A percentile compares a stretch with the other conserved stretches of the same genome.
phyloP scores from a whole-genome alignment of 1,140 invertebrate species.

The Trichonephila clavata region DNA sequence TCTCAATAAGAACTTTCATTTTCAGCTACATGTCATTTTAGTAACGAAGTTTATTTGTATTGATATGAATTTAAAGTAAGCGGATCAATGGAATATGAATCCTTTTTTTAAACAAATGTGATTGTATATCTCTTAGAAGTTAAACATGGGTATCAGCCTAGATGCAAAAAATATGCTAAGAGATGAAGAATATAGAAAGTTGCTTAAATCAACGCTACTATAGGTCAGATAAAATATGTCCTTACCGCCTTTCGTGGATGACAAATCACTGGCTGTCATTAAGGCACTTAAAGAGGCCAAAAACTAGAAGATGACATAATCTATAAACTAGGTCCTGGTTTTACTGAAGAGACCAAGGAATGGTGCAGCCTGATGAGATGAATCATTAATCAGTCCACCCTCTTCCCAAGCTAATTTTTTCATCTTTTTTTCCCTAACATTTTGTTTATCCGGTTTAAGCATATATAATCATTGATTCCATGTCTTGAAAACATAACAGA shows the following conservation, averaged over 20 bases:
- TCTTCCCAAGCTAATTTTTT: not conserved
- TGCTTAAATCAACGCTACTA: not conserved
- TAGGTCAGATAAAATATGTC: conserved; percentile 3
- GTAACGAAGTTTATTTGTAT: too few relatives aligned
- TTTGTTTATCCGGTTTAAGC: not conserved
- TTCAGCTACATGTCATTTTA: too few relatives aligned
- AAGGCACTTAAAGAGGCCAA: conserved; percentile 29
- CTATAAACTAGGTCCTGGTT: conserved; percentile 20
- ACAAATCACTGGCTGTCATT: conserved; percentile 44
- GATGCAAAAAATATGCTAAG: too few relatives aligned
- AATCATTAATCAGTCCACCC: conserved; percentile 46
- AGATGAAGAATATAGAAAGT: not conserved
- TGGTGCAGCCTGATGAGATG: conserved; percentile 36
- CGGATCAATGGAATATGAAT: too few relatives aligned
- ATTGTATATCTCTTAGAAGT: too few relatives aligned
- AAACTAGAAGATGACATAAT: conserved; percentile 56
- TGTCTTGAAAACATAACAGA: conserved; percentile 18
- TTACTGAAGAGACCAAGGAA: conserved; percentile 27
- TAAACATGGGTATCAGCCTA: too few relatives aligned
- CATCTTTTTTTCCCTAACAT: not conserved
- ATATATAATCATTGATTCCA: conserved; percentile 28
- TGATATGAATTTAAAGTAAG: too few relatives aligned
- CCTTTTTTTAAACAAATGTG: too few relatives aligned
- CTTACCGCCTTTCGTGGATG: not conserved
- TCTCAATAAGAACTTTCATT: too few relatives aligned